These are phyloP conservation scores for Prenolepis imparis DNA, from an alignment of 2,888 invertebrate genomes.

Conservation along the genomic window DNA sequence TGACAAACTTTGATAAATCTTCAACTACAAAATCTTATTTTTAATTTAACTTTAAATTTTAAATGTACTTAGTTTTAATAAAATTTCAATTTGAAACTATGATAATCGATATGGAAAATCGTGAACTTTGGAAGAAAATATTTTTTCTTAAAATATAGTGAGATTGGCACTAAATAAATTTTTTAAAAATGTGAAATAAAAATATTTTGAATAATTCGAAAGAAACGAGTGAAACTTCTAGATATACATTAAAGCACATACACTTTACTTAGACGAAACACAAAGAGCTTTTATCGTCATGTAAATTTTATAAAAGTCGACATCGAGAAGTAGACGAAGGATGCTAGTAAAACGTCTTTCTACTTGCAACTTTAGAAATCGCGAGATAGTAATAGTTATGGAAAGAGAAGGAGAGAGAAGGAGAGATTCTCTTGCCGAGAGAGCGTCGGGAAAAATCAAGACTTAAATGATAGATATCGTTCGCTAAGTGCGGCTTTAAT, in stretches of 20 bases:
- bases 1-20: too few relatives aligned
- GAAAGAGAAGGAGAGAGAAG: background rate
- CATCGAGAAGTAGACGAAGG: background rate
- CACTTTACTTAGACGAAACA: background rate
- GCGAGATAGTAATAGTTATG: conserved; percentile 20
- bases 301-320: background rate
- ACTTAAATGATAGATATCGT: conserved; percentile 52
- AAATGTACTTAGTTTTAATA: background rate
- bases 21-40: background rate
- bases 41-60: background rate
- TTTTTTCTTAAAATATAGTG: background rate
- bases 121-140: background rate
- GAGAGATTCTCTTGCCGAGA: background rate
- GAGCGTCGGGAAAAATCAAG: conserved; percentile 48
- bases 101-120: background rate
- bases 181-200: background rate
- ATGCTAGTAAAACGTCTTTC: background rate
- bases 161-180: background rate
- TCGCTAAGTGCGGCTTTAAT: conserved; percentile 52
- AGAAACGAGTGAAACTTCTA: background rate
- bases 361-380: conserved; percentile 19
- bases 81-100: conserved; percentile 2
- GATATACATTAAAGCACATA: background rate
- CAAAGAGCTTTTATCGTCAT: background rate
- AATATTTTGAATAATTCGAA: background rate